phyloP scores from a whole-genome alignment of 2,113 vertebrate genomes.

The Sphyrna mokarran region DNA sequence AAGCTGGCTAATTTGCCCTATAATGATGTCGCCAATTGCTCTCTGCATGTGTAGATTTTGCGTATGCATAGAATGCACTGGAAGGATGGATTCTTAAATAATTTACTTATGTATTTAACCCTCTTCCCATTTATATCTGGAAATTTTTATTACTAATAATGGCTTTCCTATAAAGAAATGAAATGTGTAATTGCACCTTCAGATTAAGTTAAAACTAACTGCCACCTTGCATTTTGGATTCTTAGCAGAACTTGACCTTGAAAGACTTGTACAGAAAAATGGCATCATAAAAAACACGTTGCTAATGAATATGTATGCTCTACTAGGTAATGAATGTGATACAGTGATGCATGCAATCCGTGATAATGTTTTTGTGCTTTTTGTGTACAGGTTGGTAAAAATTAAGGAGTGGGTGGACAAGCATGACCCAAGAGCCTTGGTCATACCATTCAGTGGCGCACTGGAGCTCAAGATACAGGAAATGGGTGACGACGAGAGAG shows the following conservation, averaged over 20 bases:
- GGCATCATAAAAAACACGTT: conserved; percentile 69
- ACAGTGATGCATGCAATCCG: conserved; percentile 74
- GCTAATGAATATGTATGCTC: conserved; percentile 80
- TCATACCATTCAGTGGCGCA: conserved; percentile 92
- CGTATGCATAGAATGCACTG: background rate
- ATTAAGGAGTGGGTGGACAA: conserved; percentile 99
- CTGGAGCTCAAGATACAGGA: conserved; percentile 90
- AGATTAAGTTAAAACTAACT: background rate
- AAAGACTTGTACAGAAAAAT: conserved; percentile 70
- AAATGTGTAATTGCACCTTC: background rate
- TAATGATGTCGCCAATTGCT: no score
- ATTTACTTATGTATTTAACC: background rate
- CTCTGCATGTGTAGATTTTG: no score
- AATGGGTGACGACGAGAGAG: conserved; percentile 75
- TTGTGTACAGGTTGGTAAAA: conserved; percentile 89
- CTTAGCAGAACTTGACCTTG: conserved; percentile 45
- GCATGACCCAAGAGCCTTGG: conserved; percentile 87
- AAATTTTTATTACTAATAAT: background rate
- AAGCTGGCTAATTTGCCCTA: background rate
- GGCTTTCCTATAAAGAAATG: background rate
- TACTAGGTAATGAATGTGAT: conserved; percentile 73
- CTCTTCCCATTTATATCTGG: background rate
- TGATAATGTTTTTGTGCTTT: conserved; percentile 74
- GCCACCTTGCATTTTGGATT: background rate
- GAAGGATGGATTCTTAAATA: background rate